Evolutionary conservation across 1,140 invertebrate species (phyloP), one percentile per base, ranked within the genome.

Genomic region (Chrysopa pallens): DNA sequence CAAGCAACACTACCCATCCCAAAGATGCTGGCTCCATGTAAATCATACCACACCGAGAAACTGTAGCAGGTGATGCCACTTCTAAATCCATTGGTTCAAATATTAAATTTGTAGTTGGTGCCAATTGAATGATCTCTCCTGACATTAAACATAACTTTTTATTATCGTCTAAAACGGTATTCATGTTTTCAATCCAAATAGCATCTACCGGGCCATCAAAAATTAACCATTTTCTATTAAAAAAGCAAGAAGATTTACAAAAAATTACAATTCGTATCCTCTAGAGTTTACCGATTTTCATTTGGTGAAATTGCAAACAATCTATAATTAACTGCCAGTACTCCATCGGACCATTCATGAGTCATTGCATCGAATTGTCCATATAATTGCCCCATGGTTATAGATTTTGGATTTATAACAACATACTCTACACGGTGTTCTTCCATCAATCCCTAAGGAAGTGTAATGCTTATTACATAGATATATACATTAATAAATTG

Each of bases 111-210:
- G 87, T 95, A 0, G 80, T 87, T 15, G 76, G 73, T 0, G 89
- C 78, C 23, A 96, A 61, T 58, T 92, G 87, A 48, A 96, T 95
- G 50, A 95, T 93, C 67, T 97, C 92, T 5, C 87, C 86, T 33
- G 84, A 90, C 84, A 89, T 91, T 0, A 92, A 60, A 50, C 86
- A 92, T 8, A 92, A 57, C 53, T 96, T 96, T 64, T 93, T 94
- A 56, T 95, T 96, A 55, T 95, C 91, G 56, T 97, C 92, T 36
- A 96, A 63, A 3, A 96, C 93, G 0, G 91, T 95, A 56, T 96
- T 96, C 76, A 97, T 84, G 57, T 94, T 96, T 61, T 97, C 93
- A 49, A 95, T 95, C 91, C 92, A 96, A 35, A 93, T 78, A 4
- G 91, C 86, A 64, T 97, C 92, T 2, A 96, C 86, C 0, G 92